Base-by-base conservation (phyloP, 2,113 vertebrate genomes). In the Haliaeetus leucogaster region DNA sequence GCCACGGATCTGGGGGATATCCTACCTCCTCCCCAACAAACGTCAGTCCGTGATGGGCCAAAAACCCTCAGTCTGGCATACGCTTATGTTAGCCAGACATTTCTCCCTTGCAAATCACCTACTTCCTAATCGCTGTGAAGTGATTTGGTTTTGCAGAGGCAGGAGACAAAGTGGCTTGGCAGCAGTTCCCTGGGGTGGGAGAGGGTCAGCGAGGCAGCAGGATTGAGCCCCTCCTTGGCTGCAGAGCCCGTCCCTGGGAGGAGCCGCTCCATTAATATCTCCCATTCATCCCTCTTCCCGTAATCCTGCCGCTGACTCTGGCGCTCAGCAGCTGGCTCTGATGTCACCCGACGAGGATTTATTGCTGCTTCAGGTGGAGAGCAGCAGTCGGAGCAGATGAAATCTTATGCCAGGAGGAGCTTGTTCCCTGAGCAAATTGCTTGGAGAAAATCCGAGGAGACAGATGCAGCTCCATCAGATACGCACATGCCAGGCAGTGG, bases 341-440 rank as follows among this genome's bases (percentile, higher is more conserved):
- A 82, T 97, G 96, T 96, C 94, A 91, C 84, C 91, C 73, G 1
- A 61, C 2, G 0, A 79, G 95, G 96, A 95, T 97, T 96, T 97
- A 96, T 93, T 87, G 96, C 96, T 94, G 94, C 95, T 97, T 97
- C 96, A 97, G 95, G 96, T 96, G 95, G 81, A 87, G 89, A 89
- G 96, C 95, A 71, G 96, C 94, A 53, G 55, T 53, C 2, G 0
- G 67, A 94, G 87, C 91, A 93, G 93, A 96, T 96, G 94, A 96
- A 93, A 96, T 95, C 95, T 94, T 84, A 82, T 14, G 68, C 95
- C 94, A 83, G 91, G 96, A 96, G 91, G 89, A 96, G 91, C 80
- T 90, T 89, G 86, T 96, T 91, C 94, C 94, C 95, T 81, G 9
- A 89, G 91, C 86, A 95, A 79, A 93, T 89, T 68, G 94, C 96